A percentile compares a stretch with the other conserved stretches of the same genome.
phyloP scores from a whole-genome alignment of 2,113 vertebrate species.

The Aptenodytes forsteri region DNA sequence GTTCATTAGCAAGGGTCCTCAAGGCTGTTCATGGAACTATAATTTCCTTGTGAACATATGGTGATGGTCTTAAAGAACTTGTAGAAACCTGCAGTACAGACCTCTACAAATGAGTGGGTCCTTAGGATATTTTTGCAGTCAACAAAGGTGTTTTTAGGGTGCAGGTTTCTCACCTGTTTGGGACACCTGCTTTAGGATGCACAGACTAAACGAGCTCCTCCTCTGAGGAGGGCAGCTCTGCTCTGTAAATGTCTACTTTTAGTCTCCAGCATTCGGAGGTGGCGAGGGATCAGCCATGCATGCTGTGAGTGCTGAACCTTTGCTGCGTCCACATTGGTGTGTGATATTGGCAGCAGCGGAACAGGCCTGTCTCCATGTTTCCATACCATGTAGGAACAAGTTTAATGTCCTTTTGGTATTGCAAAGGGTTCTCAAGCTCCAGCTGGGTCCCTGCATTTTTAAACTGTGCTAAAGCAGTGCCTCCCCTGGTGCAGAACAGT shows the following conservation, averaged over 20 bases:
- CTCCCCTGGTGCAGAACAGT: not conserved
- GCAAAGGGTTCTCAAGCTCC: not conserved
- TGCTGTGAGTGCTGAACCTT: not conserved
- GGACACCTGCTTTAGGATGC: not conserved
- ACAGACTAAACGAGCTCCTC: not conserved
- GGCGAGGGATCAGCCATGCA: accelerated
- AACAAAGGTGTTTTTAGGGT: not conserved
- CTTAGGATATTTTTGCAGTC: not conserved
- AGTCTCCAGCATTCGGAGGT: not conserved
- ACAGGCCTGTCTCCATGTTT: not conserved
- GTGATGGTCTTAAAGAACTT: not conserved
- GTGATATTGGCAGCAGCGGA: not conserved
- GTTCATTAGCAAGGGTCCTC: not conserved
- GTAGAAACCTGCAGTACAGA: not conserved
- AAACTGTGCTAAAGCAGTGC: not conserved
- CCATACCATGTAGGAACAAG: not conserved
- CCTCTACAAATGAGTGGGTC: not conserved
- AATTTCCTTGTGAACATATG: not conserved
- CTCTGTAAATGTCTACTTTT: not conserved
- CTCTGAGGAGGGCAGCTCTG: not conserved
- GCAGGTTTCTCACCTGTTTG: not conserved
- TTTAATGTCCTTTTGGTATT: not conserved
- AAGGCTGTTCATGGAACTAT: not conserved
- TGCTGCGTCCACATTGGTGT: not conserved
- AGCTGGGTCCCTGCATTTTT: not conserved